Evolutionary conservation across 2,113 vertebrate species (phyloP), one percentile per base, ranked within the genome.

Genomic region (Sinocyclocheilus grahami): DNA sequence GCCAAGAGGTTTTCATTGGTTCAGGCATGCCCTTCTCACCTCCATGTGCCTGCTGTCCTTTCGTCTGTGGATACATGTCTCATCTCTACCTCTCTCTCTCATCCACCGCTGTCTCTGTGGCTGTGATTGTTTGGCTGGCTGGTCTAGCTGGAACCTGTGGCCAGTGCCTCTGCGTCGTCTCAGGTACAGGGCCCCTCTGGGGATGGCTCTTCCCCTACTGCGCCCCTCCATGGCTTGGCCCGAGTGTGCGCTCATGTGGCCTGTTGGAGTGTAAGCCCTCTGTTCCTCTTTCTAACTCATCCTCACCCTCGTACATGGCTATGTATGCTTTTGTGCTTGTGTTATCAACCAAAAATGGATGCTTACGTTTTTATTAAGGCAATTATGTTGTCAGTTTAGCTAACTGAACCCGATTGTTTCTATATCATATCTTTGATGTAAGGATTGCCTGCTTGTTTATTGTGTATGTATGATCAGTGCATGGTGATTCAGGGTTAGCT

Each of bases 251-350:
- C 95, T 92, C 94, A 94, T 24, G 96, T 96, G 89, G 93, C 95
- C 0, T 97, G 96, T 94, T 95, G 94, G 95, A 96, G 95, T 76
- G 95, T 97, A 97, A 98, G 95, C 93, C 7, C 91, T 94, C 86
- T 69, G 89, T 93, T 93, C 88, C 76, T 88, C 58, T 55, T 51
- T 85, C 78, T 12, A 69, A 84, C 69, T 18, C 14, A 55, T 9
- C 58, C 53, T 33, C 24, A 72, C 78, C 22, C 1, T 77, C 79
- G 42, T 63, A 39, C 79, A 8, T 75, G 37, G 84, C 86, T 48
- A 60, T 85, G 16, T 69, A n/a, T 83, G 22, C 58, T 30, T 39
- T 51, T 74, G 27, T 58, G 9, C 18, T 71, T 62, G 11, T 16
- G 12, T 72, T 37, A 13, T 63, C 30, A 65, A 46, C 30, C 7